These are phyloP conservation scores for Falco biarmicus DNA, from an alignment of 2,797 vertebrate genomes.

Conservation along the genomic window DNA sequence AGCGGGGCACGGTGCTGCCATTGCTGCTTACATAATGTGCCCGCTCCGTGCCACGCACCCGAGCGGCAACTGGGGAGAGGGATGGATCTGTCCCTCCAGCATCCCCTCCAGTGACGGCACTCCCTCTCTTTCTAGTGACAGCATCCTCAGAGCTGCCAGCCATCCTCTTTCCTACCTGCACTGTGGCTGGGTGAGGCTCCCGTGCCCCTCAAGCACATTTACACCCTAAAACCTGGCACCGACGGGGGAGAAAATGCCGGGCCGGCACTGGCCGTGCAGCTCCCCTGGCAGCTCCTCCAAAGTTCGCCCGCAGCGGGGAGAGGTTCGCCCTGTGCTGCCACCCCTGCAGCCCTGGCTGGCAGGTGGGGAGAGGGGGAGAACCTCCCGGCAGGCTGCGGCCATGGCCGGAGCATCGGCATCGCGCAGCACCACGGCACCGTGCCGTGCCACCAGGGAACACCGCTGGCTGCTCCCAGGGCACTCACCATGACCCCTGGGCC, in stretches of 20 bases:
- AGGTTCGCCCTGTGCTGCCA: rapidly evolving
- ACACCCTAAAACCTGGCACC: background rate
- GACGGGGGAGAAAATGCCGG: rapidly evolving
- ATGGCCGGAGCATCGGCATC: background rate
- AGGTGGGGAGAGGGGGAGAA: background rate
- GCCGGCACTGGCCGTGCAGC: rapidly evolving
- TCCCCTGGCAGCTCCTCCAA: rapidly evolving
- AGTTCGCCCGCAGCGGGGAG: background rate
- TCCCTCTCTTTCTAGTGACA: background rate
- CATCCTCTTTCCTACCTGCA: rapidly evolving
- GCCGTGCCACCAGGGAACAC: rapidly evolving
- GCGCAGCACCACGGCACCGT: rapidly evolving
- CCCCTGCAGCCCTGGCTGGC: background rate
- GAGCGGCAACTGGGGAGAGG: background rate
- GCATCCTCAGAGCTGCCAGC: background rate
- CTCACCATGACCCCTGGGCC: rapidly evolving
- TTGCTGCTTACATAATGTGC: slow-evolving; percentile 20
- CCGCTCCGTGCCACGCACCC: background rate
- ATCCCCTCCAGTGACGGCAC: rapidly evolving
- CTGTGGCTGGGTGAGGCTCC: background rate
- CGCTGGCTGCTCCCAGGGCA: rapidly evolving
- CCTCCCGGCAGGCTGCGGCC: rapidly evolving
- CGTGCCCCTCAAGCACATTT: rapidly evolving
- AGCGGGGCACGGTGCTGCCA: background rate
- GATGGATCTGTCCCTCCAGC: background rate